Conservation (phyloP, 2,797 vertebrate species). For the Phrynocephalus vlangalii region DNA sequence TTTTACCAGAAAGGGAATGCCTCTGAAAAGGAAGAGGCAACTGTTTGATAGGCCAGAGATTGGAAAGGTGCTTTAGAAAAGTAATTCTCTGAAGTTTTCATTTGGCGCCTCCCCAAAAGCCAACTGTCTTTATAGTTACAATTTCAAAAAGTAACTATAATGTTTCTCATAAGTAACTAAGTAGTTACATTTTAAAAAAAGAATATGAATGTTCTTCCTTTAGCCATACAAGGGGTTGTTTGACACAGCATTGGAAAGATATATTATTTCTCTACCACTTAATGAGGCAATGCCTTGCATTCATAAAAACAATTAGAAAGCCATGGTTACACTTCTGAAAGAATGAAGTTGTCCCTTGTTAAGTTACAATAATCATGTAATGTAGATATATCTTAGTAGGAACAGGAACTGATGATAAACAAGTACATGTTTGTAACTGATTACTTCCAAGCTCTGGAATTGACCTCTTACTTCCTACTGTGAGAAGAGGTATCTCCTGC, state of each 20-base stretch:
- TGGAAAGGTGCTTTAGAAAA: background rate
- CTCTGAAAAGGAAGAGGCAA: background rate
- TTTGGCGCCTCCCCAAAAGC: background rate
- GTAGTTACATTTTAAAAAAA: background rate
- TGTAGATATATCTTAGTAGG: background rate
- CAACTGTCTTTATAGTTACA: background rate
- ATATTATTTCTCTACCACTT: background rate
- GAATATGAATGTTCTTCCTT: background rate
- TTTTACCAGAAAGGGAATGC: background rate
- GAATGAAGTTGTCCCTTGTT: background rate
- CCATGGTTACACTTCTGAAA: background rate
- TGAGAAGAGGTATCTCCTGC: conserved; percentile 2
- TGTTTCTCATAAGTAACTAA: background rate
- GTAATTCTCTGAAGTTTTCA: background rate
- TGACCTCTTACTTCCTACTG: background rate
- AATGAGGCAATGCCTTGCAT: background rate
- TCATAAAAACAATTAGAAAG: background rate
- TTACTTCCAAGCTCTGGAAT: background rate
- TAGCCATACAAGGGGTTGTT: background rate
- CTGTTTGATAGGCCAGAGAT: background rate
- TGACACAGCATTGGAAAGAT: background rate
- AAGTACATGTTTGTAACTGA: background rate
- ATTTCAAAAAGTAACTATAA: background rate
- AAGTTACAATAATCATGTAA: background rate
- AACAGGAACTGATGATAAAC: background rate